Base-by-base conservation (phyloP, 2,113 vertebrate genomes). In the Mobula birostris region DNA sequence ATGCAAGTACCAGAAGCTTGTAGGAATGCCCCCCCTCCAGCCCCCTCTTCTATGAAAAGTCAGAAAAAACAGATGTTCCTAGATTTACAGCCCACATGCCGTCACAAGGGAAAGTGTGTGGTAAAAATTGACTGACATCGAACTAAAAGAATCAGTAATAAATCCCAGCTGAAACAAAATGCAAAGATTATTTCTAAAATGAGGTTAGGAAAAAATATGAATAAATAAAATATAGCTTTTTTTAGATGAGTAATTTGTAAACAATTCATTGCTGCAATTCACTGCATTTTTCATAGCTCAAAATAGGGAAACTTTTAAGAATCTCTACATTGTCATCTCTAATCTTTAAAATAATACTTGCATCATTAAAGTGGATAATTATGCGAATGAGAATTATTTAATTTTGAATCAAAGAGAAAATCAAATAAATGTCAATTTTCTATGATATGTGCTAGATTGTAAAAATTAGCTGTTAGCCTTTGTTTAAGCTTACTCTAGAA, bases 11-110 rank as follows among this genome's bases (percentile, higher is more conserved):
- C 90, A 93, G 90, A 72, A 93, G 90, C 90, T 48, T 4, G 68
- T 36, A 93, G 90, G 68, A 74, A 93, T 93, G 68, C 29, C 90
- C 66, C 66, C 90, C 68, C 68, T 27, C 68, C 90, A 48, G 32
- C 68, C 68, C 90, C 68, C 90, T 15, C 24, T 15, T 93, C 91
- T 56, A 56, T 5, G 24, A 72, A 92, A 74, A 93, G 91, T 72
- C 91, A 74, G 91, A 74, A 93, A 90, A 93, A 93, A 93, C 91
- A 93, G 91, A 93, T 93, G 91, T 93, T 74, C 91, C 36, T 24
- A 74, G 91, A 93, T 93, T 93, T 93, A 93, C 70, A 93, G 70
- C 91, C 91, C 91, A 93, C 91, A 56, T 56, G 9, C 91, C 36
- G 36, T 74, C 91, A 93, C 91, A 56, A 56, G 91, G 91, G 91